phyloP scores from a whole-genome alignment of 2,797 vertebrate species.

The Sebastiscus albofasciatus region DNA sequence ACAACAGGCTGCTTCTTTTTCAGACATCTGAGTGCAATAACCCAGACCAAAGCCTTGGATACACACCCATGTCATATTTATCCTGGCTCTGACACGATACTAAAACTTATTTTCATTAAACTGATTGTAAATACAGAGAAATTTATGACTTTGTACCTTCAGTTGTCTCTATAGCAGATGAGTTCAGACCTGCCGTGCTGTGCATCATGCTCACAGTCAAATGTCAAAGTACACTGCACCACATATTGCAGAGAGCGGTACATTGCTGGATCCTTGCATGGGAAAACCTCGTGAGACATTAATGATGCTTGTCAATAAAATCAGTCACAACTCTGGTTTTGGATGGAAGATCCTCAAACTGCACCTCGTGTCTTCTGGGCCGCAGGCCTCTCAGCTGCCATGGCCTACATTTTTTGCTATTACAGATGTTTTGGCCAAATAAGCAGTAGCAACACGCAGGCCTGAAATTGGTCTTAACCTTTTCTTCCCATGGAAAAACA shows the following conservation, averaged over 20 bases:
- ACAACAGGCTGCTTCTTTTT: constrained; percentile 26
- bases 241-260: background rate
- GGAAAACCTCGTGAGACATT: constrained; percentile 32
- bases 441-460: constrained; percentile 64
- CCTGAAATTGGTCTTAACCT: constrained; percentile 61
- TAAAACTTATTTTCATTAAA: constrained; percentile 29
- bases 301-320: constrained; percentile 49
- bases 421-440: constrained; percentile 74
- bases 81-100: constrained; percentile 37
- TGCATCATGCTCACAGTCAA: background rate
- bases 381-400: constrained; percentile 49
- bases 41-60: constrained; percentile 31
- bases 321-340: constrained; percentile 31
- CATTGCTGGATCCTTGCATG: constrained; percentile 8
- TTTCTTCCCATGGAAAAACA: constrained; percentile 60
- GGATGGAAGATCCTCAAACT: constrained; percentile 31
- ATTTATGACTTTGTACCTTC: constrained; percentile 13
- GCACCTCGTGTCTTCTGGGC: constrained; percentile 30
- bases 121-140: constrained; percentile 31
- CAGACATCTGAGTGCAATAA: constrained; percentile 56
- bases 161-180: background rate
- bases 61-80: constrained; percentile 60
- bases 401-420: constrained; percentile 62
- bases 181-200: background rate
- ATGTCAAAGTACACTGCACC: background rate